Percentiles rank a stretch among this genome's conserved stretches.
Evolutionary conservation across 64 coral and sea anemone species (phyloP).

Genomic region (Platygyra sinensis): DNA sequence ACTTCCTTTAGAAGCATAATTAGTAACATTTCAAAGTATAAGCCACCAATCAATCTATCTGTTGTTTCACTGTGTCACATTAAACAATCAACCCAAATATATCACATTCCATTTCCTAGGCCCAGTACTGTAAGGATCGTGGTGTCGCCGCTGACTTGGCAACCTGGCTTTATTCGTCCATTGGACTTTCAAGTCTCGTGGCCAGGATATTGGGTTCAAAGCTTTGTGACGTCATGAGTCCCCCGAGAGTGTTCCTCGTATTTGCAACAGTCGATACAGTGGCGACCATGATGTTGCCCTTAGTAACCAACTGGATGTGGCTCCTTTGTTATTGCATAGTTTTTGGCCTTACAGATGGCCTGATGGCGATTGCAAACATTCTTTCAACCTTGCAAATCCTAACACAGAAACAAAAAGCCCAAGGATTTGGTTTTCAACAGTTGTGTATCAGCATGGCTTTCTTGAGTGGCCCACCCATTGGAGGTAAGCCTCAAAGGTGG

Average conservation of each 20-base stretch:
- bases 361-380: constrained; percentile 15
- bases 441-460: not conserved
- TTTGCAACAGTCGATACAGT: not conserved
- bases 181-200: constrained; percentile 5
- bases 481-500: not conserved
- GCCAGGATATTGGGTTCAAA: constrained; percentile 19
- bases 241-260: not conserved
- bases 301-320: constrained; percentile 6
- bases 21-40: no score
- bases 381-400: not conserved
- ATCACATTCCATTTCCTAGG: not conserved
- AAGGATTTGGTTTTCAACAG: constrained; percentile 16
- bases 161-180: constrained; percentile 8
- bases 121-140: constrained; percentile 21
- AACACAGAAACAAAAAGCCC: constrained; percentile 25
- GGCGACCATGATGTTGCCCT: not conserved
- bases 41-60: no score
- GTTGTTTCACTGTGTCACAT: not conserved
- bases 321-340: constrained; percentile 1
- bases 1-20: no score
- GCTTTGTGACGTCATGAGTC: constrained; percentile 9
- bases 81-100: not conserved
- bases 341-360: constrained; percentile 21
- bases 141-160: not conserved
- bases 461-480: constrained; percentile 15